Evolutionary conservation across 2,888 invertebrate species (phyloP).

Genomic region (Papilio demoleus): DNA sequence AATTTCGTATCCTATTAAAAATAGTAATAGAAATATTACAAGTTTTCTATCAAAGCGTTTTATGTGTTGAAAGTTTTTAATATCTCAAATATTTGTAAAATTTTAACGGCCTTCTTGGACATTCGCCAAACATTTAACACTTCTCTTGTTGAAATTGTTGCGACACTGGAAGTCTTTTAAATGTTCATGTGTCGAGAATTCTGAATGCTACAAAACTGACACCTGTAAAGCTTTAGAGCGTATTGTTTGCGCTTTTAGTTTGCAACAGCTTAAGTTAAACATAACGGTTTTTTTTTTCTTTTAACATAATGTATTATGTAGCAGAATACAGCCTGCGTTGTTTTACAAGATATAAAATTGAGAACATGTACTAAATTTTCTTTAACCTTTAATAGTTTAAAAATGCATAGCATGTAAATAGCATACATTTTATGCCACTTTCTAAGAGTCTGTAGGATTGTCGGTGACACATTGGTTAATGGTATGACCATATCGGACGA

Average conservation of each 20-base stretch:
- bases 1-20: too few relatives aligned
- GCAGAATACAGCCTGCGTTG: neutral
- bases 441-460: too few relatives aligned
- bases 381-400: too few relatives aligned
- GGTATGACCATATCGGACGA: too few relatives aligned
- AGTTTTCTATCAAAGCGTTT: slow-evolving; percentile 14
- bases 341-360: too few relatives aligned
- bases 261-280: neutral
- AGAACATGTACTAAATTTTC: too few relatives aligned
- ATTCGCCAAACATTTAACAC: slow-evolving; percentile 36
- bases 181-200: slow-evolving; percentile 29
- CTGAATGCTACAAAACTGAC: slow-evolving; percentile 19
- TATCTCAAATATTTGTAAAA: slow-evolving; percentile 25
- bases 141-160: slow-evolving; percentile 34
- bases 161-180: slow-evolving; percentile 31
- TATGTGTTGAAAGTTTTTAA: slow-evolving; percentile 23
- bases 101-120: slow-evolving; percentile 36
- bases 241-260: slow-evolving; percentile 10
- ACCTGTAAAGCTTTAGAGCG: slow-evolving; percentile 11
- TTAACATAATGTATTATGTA: neutral
- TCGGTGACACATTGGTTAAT: too few relatives aligned
- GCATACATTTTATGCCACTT: too few relatives aligned
- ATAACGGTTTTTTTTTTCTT: neutral
- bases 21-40: too few relatives aligned
- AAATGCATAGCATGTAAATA: too few relatives aligned